Base-by-base conservation (phyloP, 1,140 invertebrate genomes). In the Asobara japonica region DNA sequence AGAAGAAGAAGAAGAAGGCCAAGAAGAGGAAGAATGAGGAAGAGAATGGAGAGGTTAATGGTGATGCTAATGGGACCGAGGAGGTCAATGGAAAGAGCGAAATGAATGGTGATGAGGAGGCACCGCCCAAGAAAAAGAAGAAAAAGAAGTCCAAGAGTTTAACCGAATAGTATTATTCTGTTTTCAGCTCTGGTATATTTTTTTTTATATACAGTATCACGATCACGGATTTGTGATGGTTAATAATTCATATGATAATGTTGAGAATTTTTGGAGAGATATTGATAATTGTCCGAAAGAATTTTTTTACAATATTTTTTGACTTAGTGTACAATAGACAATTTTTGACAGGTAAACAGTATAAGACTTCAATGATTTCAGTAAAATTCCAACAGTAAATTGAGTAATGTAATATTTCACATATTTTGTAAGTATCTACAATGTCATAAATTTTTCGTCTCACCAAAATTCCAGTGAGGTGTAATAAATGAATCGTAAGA, bases 1-100 rank as follows among this genome's bases (percentile, higher is more conserved):
- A 81, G 76, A 89, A 90, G 76, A 91, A 90, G 75, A 90, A 90
- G 79, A 90, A 90, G 70, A 89, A 89, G 65, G 80, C 83, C 20
- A 88, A 87, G 74, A 89, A 88, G 41, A 74, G 75, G 29, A 86
- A 84, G 69, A 78, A 74, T 30, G 80, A 88, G 78, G 70, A 81
- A 48, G 72, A 76, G 65, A 81, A 83, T 78, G 77, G 79, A 13
- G 61, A 78, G 5, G 65, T 71, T n/a, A 84, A 85, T 77, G 79
- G 79, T 5, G 6, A 27, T 13, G 56, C 27, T 0, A 82, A 82
- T 65, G 76, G 71, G 4, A 41, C 36, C 8, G 18, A 27, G 27
- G 18, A 30, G 22, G 60, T 61, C 3, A 68, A 72, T n/a, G 76
- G 51, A 8, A 27, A 56, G 79, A 70, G 79, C 74, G 72, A 78